Percentiles rank a stretch among this genome's conserved stretches.
These are phyloP conservation scores for Takifugu bimaculatus DNA, from an alignment of 2,113 vertebrate species.

Conservation along the genomic window DNA sequence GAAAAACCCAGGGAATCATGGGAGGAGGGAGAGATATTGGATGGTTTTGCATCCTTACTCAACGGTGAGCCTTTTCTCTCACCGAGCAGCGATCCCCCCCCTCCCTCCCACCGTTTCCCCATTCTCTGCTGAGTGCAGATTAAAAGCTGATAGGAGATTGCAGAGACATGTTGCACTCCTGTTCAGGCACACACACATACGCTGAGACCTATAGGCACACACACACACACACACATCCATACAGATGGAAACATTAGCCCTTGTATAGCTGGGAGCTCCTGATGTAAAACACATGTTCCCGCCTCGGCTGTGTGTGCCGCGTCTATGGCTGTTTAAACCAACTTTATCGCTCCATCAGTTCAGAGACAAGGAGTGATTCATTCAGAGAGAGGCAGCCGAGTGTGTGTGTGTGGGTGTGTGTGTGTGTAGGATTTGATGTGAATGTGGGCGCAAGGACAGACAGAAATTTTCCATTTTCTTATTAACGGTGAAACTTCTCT, in stretches of 20 bases:
- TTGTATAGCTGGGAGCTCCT: constrained; percentile 67
- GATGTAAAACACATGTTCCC: constrained; percentile 75
- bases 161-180: constrained; percentile 65
- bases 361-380: constrained; percentile 71
- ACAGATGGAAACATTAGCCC: constrained; percentile 63
- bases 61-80: constrained; percentile 53
- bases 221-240: constrained; percentile 21
- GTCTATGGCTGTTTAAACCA: constrained; percentile 68
- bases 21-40: constrained; percentile 52
- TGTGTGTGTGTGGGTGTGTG: constrained; percentile 6
- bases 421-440: constrained; percentile 3
- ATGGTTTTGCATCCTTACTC: constrained; percentile 28
- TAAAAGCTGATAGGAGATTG: constrained; percentile 70
- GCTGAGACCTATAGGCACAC: constrained; percentile 23
- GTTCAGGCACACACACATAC: constrained; percentile 41
- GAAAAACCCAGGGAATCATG: constrained; percentile 57
- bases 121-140: constrained; percentile 50
- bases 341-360: constrained; percentile 74
- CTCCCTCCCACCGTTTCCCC: constrained; percentile 3
- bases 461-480: constrained; percentile 5
- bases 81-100: constrained; percentile 26
- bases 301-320: constrained; percentile 54
- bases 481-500: neutral
- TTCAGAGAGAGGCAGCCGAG: constrained; percentile 36
- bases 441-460: constrained; percentile 23